Conservation (phyloP, 2,797 vertebrate species). For the Premnoplex brunnescens region DNA sequence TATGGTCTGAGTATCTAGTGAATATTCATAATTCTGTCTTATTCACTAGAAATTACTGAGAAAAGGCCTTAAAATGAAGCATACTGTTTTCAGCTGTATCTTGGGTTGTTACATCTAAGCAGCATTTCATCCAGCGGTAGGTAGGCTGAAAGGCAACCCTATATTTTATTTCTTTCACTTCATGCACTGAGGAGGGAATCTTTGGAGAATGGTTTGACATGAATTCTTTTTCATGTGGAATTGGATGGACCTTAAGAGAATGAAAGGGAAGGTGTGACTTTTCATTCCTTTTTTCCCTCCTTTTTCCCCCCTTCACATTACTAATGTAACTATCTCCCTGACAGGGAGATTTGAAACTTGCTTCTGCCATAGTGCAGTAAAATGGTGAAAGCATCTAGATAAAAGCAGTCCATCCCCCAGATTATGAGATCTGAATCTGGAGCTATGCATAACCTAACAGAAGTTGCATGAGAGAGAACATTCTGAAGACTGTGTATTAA, state of each 20-base stretch:
- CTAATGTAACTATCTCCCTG: neutral
- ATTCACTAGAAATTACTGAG: neutral
- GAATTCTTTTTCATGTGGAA: neutral
- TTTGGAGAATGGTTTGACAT: neutral
- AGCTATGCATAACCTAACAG: neutral
- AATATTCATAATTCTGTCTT: slow-evolving; percentile 11
- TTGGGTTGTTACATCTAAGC: neutral
- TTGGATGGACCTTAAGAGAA: neutral
- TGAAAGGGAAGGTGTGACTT: neutral
- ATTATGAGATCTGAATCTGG: neutral
- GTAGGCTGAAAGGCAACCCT: neutral
- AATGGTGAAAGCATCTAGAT: slow-evolving; percentile 7
- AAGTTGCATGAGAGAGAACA: neutral
- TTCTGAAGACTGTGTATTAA: neutral
- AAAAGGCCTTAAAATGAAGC: neutral
- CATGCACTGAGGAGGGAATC: neutral
- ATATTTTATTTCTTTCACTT: neutral
- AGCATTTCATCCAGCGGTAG: neutral
- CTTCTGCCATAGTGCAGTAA: neutral
- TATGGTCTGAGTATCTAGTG: neutral
- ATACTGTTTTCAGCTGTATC: slow-evolving; percentile 9
- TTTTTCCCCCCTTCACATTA: neutral
- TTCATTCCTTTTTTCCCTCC: neutral
- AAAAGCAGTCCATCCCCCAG: neutral
- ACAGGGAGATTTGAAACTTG: neutral